Evolutionary conservation across 2,888 invertebrate species (phyloP), one percentile per base, ranked within the genome.

Genomic region (Sinhomidia bicolor): DNA sequence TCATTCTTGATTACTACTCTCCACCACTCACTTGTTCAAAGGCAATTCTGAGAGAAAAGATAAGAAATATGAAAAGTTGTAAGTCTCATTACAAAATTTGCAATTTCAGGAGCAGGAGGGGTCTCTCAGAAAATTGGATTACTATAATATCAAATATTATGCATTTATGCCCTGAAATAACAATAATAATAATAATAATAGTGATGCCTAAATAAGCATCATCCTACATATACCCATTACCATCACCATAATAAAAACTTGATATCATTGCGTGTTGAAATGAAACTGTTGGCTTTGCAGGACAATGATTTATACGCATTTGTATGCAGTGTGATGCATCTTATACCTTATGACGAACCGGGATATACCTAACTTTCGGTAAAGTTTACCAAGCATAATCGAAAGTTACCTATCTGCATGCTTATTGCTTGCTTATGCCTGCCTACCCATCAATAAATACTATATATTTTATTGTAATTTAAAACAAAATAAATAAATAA

Each of bases 21-120:
- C 26, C 44, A 7, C 32, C 36, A 3, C 36, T 36, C 36, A 36
- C 36, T 36, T 36, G 26, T 68, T n/a, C n/a, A 36, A 68, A 12
- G 10, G 74, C 26, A 23, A 74, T 74, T 74, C 14, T 23, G 65
- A 74, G 32, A 1, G n/a, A 78, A 51, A 78, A 32, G 32, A n/a
- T 14, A 62, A 62, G 26, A 62, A 12, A 71, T 14, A 68, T n/a
- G n/a, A 68, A 23, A 23, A 26, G 60, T 60, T 65, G 44, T 32
- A 14, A 26, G n/a, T 54, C 76, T 26, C 47, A 17, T 23, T 74
- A 23, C 47, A 23, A 54, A 51, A 78, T 78, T 78, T 0, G 54
- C 29, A 78, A 78, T 78, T 78, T 78, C 12, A 29, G 54, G 32
- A 78, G 54, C 76, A 78, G 76, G 54, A 54, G 76, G 76, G 54